Percentiles rank a stretch among this genome's conserved stretches.
Evolutionary conservation across 2,113 vertebrate genomes (phyloP).

Genomic region (Noctilio leporinus): DNA sequence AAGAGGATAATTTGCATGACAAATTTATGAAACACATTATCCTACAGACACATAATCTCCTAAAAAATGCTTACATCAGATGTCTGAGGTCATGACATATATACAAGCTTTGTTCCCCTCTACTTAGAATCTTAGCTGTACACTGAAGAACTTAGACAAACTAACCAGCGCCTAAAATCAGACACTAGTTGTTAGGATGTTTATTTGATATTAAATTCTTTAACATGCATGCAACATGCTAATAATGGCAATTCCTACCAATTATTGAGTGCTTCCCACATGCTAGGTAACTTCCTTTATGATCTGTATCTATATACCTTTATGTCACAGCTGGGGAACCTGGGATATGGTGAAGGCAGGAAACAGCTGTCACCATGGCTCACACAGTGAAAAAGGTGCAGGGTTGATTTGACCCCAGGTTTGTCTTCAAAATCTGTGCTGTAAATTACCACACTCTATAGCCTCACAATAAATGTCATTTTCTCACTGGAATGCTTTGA

Average conservation of each 20-base stretch:
- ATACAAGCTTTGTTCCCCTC: neutral
- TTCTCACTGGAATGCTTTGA: slow-evolving; percentile 34
- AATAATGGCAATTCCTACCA: neutral
- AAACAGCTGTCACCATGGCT: neutral
- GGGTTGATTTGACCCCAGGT: neutral
- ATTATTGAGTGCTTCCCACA: neutral
- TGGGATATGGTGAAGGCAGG: neutral
- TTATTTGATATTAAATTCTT: slow-evolving; percentile 3
- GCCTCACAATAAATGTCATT: neutral
- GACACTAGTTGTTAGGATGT: neutral
- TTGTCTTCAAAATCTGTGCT: neutral
- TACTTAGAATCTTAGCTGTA: neutral
- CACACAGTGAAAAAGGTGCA: neutral
- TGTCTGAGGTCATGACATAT: neutral
- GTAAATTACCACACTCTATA: neutral
- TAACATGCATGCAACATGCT: neutral
- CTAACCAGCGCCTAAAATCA: neutral
- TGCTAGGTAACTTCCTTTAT: neutral
- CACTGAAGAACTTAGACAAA: neutral
- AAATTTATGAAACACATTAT: neutral
- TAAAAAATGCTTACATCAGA: neutral
- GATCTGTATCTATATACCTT: neutral
- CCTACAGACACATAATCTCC: neutral
- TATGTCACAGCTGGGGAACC: neutral
- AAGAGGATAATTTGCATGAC: neutral